These are phyloP conservation scores for Cordilura impudica DNA, from an alignment of 2,888 invertebrate species.

Conservation along the genomic window DNA sequence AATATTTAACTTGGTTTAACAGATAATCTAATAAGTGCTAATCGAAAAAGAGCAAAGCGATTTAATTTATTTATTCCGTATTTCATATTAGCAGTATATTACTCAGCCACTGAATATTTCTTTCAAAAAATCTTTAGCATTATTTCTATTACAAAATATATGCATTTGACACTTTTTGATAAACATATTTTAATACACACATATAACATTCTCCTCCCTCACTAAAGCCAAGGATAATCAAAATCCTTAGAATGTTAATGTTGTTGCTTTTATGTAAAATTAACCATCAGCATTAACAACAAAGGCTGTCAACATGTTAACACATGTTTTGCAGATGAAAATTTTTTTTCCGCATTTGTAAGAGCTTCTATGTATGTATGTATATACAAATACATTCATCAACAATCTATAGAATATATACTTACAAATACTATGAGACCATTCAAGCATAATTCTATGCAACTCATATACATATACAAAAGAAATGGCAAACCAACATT, in stretches of 20 bases:
- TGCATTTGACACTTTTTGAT: slow-evolving; percentile 27
- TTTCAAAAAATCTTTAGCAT: no score
- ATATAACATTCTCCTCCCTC: background rate
- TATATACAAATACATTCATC: background rate
- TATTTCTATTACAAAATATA: no score
- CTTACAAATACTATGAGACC: slow-evolving; percentile 27
- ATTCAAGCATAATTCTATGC: slow-evolving; percentile 17
- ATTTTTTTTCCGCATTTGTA: background rate
- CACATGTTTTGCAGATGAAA: slow-evolving; percentile 22
- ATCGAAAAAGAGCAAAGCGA: no score
- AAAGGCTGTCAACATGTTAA: slow-evolving; percentile 50
- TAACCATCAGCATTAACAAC: slow-evolving; percentile 36
- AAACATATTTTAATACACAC: background rate
- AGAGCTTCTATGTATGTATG: background rate
- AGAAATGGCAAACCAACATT: background rate
- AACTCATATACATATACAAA: background rate
- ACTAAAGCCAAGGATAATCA: slow-evolving; percentile 34
- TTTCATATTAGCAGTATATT: no score
- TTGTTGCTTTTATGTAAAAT: slow-evolving; percentile 25
- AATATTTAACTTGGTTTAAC: no score
- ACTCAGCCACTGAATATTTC: no score
- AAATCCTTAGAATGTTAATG: slow-evolving; percentile 37
- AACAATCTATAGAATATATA: background rate
- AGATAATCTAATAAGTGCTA: no score
- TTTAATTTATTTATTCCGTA: no score